Percentiles rank a stretch among this genome's conserved stretches.
These are phyloP conservation scores for Probosciger aterrimus DNA, from an alignment of 2,113 vertebrate genomes.

Conservation along the genomic window DNA sequence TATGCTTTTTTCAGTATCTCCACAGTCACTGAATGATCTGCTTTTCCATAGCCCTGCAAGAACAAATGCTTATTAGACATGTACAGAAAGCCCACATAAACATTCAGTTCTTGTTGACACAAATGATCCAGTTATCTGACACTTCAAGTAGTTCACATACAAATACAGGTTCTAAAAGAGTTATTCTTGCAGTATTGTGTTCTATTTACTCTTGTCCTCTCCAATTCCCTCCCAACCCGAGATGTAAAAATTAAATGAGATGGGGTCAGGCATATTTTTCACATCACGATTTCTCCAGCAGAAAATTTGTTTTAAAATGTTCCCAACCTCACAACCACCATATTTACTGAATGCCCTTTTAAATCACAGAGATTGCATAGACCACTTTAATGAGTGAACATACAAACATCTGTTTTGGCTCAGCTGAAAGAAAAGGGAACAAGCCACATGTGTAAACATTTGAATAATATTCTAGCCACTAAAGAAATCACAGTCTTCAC, in stretches of 20 bases:
- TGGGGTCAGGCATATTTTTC: neutral
- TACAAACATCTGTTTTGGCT: neutral
- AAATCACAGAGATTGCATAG: neutral
- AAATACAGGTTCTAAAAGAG: neutral
- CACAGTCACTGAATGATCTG: constrained; percentile 83
- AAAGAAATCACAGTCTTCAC: neutral
- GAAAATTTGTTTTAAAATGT: neutral
- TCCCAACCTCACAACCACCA: neutral
- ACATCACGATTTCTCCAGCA: neutral
- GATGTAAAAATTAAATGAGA: neutral
- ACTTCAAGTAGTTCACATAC: neutral
- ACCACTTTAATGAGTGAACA: neutral
- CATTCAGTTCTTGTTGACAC: neutral
- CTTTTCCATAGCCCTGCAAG: constrained; percentile 86
- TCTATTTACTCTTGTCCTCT: neutral
- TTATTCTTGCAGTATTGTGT: neutral
- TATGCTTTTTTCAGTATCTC: constrained; percentile 82
- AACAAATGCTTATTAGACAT: neutral
- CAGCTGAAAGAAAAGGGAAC: neutral
- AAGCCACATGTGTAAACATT: neutral
- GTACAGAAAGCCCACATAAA: neutral
- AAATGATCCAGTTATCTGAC: neutral
- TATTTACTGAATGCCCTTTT: neutral
- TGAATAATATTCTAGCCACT: neutral
- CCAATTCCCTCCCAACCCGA: neutral